These are phyloP conservation scores for Lepidocyrtinus sp. DNA, from an alignment of 2,888 invertebrate species.

Conservation along the genomic window DNA sequence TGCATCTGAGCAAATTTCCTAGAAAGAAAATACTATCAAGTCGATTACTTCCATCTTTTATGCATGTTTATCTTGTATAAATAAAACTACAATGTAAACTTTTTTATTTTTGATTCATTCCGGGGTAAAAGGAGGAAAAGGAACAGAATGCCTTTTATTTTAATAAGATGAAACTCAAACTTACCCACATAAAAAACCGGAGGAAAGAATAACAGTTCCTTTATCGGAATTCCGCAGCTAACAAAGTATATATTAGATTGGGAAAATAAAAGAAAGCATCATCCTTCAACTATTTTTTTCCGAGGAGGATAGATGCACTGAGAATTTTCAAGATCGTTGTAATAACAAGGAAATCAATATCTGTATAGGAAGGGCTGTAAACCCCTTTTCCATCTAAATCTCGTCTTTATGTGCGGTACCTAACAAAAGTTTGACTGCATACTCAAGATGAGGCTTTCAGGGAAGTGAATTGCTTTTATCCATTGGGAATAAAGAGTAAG, in stretches of 20 bases:
- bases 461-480: slow-evolving; percentile 38
- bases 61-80: slow-evolving; percentile 6
- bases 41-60: slow-evolving; percentile 40
- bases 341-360: slow-evolving; percentile 24
- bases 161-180: slow-evolving; percentile 36
- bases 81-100: slow-evolving; percentile 11
- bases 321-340: neutral
- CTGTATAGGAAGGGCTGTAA: neutral
- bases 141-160: slow-evolving; percentile 30
- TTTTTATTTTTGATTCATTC: slow-evolving; percentile 19
- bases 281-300: neutral
- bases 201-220: slow-evolving; percentile 14
- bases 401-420: neutral
- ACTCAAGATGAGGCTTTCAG: neutral
- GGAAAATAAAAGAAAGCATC: slow-evolving; percentile 1
- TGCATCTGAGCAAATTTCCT: neutral
- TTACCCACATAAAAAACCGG: neutral
- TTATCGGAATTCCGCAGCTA: slow-evolving; percentile 1
- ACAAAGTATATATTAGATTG: neutral
- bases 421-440: neutral
- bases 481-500: slow-evolving; percentile 28
- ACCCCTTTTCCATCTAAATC: neutral
- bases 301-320: neutral
- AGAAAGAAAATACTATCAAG: neutral
- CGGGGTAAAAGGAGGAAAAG: neutral